Conservation (phyloP, 2,888 invertebrate species). For the Helleia helle region DNA sequence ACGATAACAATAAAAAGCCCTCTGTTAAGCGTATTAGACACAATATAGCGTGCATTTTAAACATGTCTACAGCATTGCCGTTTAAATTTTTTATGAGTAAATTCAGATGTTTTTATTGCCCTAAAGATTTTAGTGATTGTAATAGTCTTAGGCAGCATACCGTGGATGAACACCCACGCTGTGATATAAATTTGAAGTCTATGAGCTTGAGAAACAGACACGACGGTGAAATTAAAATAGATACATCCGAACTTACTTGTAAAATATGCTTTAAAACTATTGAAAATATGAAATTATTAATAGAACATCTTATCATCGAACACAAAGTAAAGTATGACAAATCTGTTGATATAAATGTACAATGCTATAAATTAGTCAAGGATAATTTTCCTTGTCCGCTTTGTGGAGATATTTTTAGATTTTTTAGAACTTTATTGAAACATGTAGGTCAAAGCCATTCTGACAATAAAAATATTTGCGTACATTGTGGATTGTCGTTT, state of each 20-base stretch:
- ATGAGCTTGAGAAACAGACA: conserved; percentile 44
- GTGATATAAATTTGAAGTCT: conserved; percentile 40
- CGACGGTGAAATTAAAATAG: conserved; percentile 49
- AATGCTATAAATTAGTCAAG: conserved; percentile 38
- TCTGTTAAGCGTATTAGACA: too few relatives aligned
- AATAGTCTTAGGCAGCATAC: conserved; percentile 45
- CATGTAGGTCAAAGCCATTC: too few relatives aligned
- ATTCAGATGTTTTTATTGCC: conserved; percentile 56
- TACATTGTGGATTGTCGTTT: conserved; percentile 44
- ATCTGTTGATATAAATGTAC: conserved; percentile 32
- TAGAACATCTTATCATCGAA: conserved; percentile 36
- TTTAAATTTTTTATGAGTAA: conserved; percentile 50
- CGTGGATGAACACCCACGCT: too few relatives aligned
- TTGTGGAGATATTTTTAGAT: too few relatives aligned
- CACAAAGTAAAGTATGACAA: conserved; percentile 36
- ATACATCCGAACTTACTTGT: conserved; percentile 40
- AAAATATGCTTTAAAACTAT: conserved; percentile 37
- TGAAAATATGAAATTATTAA: conserved; percentile 30
- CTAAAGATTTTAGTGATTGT: conserved; percentile 44
- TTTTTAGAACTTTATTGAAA: too few relatives aligned
- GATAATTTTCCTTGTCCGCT: conserved; percentile 44
- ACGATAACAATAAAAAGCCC: too few relatives aligned
- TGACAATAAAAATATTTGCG: conserved; percentile 44
- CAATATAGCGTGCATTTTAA: conserved; percentile 43
- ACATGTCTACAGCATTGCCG: conserved; percentile 51